Base-by-base conservation (phyloP, 2,888 invertebrate genomes). In the Sturmia bella region DNA sequence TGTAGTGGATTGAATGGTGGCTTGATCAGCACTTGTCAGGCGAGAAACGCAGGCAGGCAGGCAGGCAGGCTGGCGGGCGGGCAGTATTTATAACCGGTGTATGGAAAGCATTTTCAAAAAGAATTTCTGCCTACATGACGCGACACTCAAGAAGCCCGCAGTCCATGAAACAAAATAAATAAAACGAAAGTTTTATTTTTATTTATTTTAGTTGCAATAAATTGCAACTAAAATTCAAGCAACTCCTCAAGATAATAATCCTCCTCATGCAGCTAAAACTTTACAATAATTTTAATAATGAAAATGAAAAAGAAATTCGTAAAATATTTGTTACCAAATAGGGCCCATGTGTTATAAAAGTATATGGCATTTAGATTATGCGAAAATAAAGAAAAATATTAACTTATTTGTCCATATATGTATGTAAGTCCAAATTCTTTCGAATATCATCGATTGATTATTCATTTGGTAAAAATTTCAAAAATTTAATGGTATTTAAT, bases 91-190 rank as follows among this genome's bases (percentile, higher is more conserved):
- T 45, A 17, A 13, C 45, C 27, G 21, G 43, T 52, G 41, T 27
- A 21, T 13, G 43, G 15, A 61, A 75, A 41, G 59, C 12, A 37
- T 52, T 69, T 52, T 45, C 32, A 32, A 15, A 45, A 68, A 59
- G 59, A 68, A 76, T 69, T 61, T 73, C 73, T 43, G 52, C 41
- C 19, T 59, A 37, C 9, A 61, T 50, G 27, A 74, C n/a, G n/a
- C n/a, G 45, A 32, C 61, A 4, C n/a, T 50, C n/a, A 27, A 27
- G 17, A 11, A 3, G 48, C n/a, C 9, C 12, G 27, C 24, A 9
- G 17, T 1, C 39, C 24, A 45, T 2, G 37, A n/a, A 17, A 2
- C n/a, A 17, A 21, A 2, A 24, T 45, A 50, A 45, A 48, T 37
- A 24, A 61, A 74, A 74, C 43, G 59, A 68, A 75, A 75, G 75